Percentiles rank a stretch among this genome's conserved stretches.
These are phyloP conservation scores for Teleogryllus occipitalis DNA, from an alignment of 1,140 invertebrate species.

Conservation along the genomic window DNA sequence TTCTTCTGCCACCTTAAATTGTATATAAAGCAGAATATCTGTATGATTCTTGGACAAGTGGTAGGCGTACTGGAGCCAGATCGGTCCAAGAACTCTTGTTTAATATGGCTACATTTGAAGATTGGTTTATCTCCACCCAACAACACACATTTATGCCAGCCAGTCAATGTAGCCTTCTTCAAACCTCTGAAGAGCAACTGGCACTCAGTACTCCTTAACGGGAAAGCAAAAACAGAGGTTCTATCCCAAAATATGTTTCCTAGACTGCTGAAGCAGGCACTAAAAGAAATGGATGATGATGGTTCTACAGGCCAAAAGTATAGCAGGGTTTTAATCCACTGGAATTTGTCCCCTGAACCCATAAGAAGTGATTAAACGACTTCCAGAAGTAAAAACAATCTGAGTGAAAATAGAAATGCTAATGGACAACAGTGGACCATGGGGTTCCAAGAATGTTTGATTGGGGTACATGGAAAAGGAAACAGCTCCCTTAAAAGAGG, in stretches of 20 bases:
- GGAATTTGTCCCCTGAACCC: background rate
- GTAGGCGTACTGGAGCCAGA: background rate
- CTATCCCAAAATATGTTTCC: too few relatives aligned
- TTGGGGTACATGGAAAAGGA: background rate
- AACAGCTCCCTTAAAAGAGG: background rate
- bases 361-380: background rate
- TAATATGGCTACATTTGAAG: background rate
- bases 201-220: too few relatives aligned
- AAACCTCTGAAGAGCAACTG: too few relatives aligned
- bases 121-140: background rate
- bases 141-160: background rate
- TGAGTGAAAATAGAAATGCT: background rate
- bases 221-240: too few relatives aligned
- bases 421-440: background rate
- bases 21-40: background rate
- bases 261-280: too few relatives aligned
- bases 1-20: too few relatives aligned
- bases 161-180: background rate
- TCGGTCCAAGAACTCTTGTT: constrained; percentile 4
- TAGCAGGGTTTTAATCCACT: too few relatives aligned
- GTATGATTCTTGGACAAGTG: constrained; percentile 4
- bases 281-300: too few relatives aligned
- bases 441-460: background rate
- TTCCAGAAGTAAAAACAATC: background rate
- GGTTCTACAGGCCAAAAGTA: too few relatives aligned